Conservation (phyloP, 2,797 vertebrate genomes). For the Neoniphon sammara region DNA sequence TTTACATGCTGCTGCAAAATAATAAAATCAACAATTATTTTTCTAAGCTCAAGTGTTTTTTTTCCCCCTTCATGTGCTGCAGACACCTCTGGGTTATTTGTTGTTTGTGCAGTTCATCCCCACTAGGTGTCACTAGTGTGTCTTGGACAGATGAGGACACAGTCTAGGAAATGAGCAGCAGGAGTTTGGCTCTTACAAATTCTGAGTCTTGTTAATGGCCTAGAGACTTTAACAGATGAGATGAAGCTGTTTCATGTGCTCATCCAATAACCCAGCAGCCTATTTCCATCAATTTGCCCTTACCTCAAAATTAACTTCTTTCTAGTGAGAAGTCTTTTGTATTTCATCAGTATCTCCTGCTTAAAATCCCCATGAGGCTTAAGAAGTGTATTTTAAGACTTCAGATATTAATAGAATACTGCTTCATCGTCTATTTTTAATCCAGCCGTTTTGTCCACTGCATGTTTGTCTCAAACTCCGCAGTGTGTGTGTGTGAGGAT, state of each 20-base stretch:
- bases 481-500: slow-evolving; percentile 20
- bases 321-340: slow-evolving; percentile 37
- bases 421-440: slow-evolving; percentile 71
- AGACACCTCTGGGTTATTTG: not conserved
- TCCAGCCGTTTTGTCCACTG: slow-evolving; percentile 38
- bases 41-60: not conserved
- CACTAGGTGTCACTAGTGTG: slow-evolving; percentile 74
- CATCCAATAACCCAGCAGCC: slow-evolving; percentile 22
- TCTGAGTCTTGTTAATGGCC: slow-evolving; percentile 14
- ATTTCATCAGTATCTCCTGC: slow-evolving; percentile 36
- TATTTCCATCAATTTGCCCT: slow-evolving; percentile 43
- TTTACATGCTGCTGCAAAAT: not conserved
- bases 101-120: slow-evolving; percentile 10
- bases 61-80: not conserved
- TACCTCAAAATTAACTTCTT: slow-evolving; percentile 5
- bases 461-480: slow-evolving; percentile 28
- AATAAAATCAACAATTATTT: too few relatives aligned
- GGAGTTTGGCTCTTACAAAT: not conserved
- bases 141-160: slow-evolving; percentile 19
- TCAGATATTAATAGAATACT: slow-evolving; percentile 64
- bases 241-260: slow-evolving; percentile 27
- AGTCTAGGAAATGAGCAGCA: slow-evolving; percentile 31
- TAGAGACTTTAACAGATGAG: slow-evolving; percentile 23
- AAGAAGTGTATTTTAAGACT: slow-evolving; percentile 68
- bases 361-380: slow-evolving; percentile 55